Evolutionary conservation across 1,140 invertebrate genomes (phyloP).

Genomic region (Teleopsis dalmanni): DNA sequence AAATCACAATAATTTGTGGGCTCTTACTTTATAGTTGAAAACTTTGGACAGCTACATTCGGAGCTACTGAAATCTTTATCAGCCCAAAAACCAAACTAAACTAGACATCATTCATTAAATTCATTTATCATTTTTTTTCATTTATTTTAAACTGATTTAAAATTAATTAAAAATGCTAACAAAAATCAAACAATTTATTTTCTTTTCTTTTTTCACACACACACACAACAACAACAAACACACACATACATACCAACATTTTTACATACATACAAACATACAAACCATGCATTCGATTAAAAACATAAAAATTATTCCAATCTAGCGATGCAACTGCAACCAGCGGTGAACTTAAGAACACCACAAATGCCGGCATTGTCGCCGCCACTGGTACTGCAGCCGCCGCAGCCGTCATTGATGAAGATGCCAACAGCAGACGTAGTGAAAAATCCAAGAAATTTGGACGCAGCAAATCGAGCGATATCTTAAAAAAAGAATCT

Average conservation of each 20-base stretch:
- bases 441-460: constrained; percentile 34
- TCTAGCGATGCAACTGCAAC: constrained; percentile 21
- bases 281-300: not conserved
- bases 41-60: too few species aligned
- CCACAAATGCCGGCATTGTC: constrained; percentile 8
- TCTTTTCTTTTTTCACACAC: not conserved
- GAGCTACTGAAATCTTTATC: too few species aligned
- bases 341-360: constrained; percentile 26
- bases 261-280: constrained; percentile 5
- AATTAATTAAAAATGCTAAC: not conserved
- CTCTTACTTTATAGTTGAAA: too few species aligned
- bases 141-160: too few species aligned
- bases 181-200: too few species aligned
- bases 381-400: constrained; percentile 6
- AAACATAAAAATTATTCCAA: constrained; percentile 18
- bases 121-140: too few species aligned
- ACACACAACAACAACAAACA: not conserved
- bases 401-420: constrained; percentile 19
- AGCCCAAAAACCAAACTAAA: too few species aligned
- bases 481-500: constrained; percentile 53
- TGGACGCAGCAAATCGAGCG: constrained; percentile 59
- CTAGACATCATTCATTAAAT: too few species aligned
- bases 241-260: not conserved
- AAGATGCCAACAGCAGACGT: constrained; percentile 9
- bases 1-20: too few species aligned